phyloP scores from a whole-genome alignment of 2,797 vertebrate genomes.

The Rousettus madagascariensis region DNA sequence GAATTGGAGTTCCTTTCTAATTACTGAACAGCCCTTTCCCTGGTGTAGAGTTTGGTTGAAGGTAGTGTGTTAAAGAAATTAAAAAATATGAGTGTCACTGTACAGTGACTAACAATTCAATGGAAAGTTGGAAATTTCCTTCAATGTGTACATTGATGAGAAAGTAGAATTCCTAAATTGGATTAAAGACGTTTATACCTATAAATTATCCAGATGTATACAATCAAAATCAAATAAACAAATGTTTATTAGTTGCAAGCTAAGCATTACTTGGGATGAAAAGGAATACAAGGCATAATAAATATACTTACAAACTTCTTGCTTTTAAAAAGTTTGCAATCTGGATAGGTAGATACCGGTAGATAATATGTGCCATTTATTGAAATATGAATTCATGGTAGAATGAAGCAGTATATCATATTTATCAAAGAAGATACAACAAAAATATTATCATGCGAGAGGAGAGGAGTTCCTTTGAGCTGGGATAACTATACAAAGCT shows the following conservation, averaged over 20 bases:
- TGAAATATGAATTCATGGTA: conserved; percentile 17
- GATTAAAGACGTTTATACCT: not conserved
- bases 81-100: not conserved
- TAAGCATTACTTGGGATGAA: not conserved
- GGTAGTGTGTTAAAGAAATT: not conserved
- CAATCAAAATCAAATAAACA: not conserved
- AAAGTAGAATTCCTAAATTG: conserved; percentile 24
- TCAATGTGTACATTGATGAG: not conserved
- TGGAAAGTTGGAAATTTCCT: not conserved
- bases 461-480: not conserved
- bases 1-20: not conserved
- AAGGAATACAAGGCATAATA: not conserved
- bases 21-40: not conserved
- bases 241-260: not conserved
- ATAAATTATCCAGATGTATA: not conserved
- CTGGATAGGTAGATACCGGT: not conserved
- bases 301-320: not conserved
- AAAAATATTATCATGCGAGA: not conserved
- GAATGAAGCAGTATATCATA: not conserved
- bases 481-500: not conserved
- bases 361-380: conserved; percentile 2
- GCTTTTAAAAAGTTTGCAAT: conserved; percentile 21
- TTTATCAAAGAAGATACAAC: not conserved
- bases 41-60: not conserved
- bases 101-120: not conserved